Evolutionary conservation across 2,888 invertebrate species (phyloP).

Genomic region (Polietes domitor): DNA sequence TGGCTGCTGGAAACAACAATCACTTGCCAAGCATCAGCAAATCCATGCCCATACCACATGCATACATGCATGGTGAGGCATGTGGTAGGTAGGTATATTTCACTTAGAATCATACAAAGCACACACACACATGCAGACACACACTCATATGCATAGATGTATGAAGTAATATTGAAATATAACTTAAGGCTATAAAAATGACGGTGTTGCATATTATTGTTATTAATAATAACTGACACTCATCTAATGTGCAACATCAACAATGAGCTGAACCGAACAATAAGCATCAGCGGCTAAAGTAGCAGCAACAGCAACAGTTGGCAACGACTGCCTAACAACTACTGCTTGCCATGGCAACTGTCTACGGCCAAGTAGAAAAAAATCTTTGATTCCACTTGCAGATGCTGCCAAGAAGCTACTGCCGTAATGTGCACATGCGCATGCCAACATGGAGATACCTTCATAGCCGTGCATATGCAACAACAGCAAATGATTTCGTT

Average conservation of each 20-base stretch:
- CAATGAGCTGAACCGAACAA: conserved; percentile 39
- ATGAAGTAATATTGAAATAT: conserved; percentile 63
- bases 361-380: conserved; percentile 11
- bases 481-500: conserved; percentile 17
- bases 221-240: conserved; percentile 71
- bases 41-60: conserved; percentile 20
- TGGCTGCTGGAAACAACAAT: conserved; percentile 61
- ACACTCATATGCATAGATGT: too few species aligned
- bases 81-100: too few species aligned
- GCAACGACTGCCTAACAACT: conserved; percentile 19
- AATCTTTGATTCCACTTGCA: conserved; percentile 39
- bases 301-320: conserved; percentile 33
- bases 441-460: background rate
- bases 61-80: background rate
- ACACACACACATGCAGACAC: too few species aligned
- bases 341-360: background rate
- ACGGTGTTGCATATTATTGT: conserved; percentile 69
- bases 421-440: background rate
- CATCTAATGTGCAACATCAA: conserved; percentile 67
- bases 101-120: too few species aligned
- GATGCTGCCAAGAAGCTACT: conserved; percentile 5
- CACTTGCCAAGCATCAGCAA: conserved; percentile 62
- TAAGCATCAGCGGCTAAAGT: conserved; percentile 39
- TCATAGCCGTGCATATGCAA: conserved; percentile 16
- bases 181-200: conserved; percentile 63